These are phyloP conservation scores for Epinephelus coioides DNA, from an alignment of 2,797 vertebrate species.

Conservation along the genomic window DNA sequence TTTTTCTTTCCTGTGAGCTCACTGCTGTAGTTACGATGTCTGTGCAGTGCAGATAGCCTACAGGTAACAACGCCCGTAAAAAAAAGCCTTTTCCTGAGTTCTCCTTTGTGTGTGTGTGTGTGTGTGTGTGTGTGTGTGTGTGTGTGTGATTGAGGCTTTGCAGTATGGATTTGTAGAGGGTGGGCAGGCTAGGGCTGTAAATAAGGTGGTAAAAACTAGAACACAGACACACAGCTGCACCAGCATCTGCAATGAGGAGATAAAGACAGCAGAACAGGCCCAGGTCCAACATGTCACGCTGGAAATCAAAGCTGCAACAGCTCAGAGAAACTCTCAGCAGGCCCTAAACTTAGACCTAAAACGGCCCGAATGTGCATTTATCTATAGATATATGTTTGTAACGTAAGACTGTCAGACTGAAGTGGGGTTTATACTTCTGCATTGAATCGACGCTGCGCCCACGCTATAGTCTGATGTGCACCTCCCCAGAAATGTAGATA, in stretches of 20 bases:
- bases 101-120: slow-evolving; percentile 45
- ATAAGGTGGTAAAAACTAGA: slow-evolving; percentile 71
- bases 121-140: slow-evolving; percentile 38
- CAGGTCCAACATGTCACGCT: slow-evolving; percentile 59
- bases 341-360: slow-evolving; percentile 45
- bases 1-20: slow-evolving; percentile 57
- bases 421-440: no score
- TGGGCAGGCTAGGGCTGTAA: slow-evolving; percentile 64
- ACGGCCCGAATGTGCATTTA: slow-evolving; percentile 19
- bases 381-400: slow-evolving; percentile 1
- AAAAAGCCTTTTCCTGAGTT: slow-evolving; percentile 39
- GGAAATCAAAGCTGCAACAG: slow-evolving; percentile 63
- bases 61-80: slow-evolving; percentile 72
- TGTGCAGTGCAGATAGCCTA: slow-evolving; percentile 77
- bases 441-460: no score
- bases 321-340: slow-evolving; percentile 45
- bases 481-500: no score
- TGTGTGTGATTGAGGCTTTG: slow-evolving; percentile 55
- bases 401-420: neutral
- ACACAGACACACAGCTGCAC: slow-evolving; percentile 70
- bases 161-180: slow-evolving; percentile 74
- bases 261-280: slow-evolving; percentile 69
- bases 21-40: slow-evolving; percentile 65
- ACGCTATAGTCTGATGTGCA: no score
- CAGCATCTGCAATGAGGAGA: slow-evolving; percentile 75